phyloP scores from a whole-genome alignment of 2,888 invertebrate species.

The Drosophila prostipennis region DNA sequence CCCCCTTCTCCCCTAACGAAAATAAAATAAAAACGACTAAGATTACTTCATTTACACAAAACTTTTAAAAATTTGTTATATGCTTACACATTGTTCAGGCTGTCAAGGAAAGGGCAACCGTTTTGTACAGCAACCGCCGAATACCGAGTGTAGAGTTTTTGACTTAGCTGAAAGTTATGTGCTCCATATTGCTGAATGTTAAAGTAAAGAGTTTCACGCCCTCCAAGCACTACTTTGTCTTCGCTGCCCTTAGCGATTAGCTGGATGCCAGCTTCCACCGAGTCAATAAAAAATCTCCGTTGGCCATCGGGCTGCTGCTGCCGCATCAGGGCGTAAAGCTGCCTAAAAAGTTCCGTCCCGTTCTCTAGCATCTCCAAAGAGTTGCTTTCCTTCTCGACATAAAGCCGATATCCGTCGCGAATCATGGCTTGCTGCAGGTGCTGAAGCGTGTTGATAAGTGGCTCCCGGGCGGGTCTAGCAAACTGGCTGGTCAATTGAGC shows the following conservation, averaged over 20 bases:
- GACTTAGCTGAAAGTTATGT: slow-evolving; percentile 88
- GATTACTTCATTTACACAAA: too few species aligned
- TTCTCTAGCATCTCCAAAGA: slow-evolving; percentile 90
- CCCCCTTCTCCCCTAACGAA: too few species aligned
- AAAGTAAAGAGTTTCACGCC: slow-evolving; percentile 90
- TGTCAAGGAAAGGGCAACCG: slow-evolving; percentile 90
- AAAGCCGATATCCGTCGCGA: slow-evolving; percentile 87
- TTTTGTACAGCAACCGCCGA: slow-evolving; percentile 91
- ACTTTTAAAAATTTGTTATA: background rate
- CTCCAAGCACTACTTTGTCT: slow-evolving; percentile 88
- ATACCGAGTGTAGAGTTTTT: slow-evolving; percentile 91
- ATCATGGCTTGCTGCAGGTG: slow-evolving; percentile 89
- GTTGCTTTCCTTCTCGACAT: slow-evolving; percentile 90
- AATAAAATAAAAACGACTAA: too few species aligned
- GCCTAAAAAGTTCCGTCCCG: slow-evolving; percentile 90
- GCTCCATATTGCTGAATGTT: slow-evolving; percentile 90
- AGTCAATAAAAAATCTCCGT: slow-evolving; percentile 87
- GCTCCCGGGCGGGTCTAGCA: slow-evolving; percentile 89
- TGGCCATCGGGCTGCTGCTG: slow-evolving; percentile 82
- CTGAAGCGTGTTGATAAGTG: slow-evolving; percentile 88
- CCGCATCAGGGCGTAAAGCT: slow-evolving; percentile 88
- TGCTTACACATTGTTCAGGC: slow-evolving; percentile 89
- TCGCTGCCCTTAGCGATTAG: slow-evolving; percentile 87
- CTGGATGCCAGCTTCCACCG: slow-evolving; percentile 89
- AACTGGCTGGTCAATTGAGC: slow-evolving; percentile 91